Base-by-base conservation (phyloP, 1,140 invertebrate genomes). In the Odontomachus brunneus region DNA sequence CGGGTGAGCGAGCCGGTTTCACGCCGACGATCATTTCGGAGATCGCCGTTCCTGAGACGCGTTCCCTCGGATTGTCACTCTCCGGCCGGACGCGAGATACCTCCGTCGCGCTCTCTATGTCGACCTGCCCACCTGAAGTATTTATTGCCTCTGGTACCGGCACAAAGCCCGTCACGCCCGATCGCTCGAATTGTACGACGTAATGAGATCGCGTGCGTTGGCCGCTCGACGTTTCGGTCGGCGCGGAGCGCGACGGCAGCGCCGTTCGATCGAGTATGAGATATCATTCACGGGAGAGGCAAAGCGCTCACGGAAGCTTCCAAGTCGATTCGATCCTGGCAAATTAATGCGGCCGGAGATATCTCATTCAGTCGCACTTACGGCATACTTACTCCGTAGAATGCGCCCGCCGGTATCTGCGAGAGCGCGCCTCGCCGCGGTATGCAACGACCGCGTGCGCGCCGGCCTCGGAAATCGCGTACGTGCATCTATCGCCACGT, bases 291-390 rank as follows among this genome's bases (percentile, higher is more conserved):
- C 83, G 53, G 65, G 44, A 73, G 24, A 73, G 24, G 73, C 59
- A 83, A 76, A 84, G 72, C 65, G 81, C 72, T 84, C 82, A 53
- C 89, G 85, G 88, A 86, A 90, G 89, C 89, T 72, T 82, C 84
- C 38, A 76, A 71, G 67, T 81, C 83, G 87, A 89, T 89, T 87
- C 80, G 84, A 90, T 89, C 84, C 86, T 90, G 89, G 90, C 88
- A 90, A 90, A 91, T 91, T 90, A 91, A 91, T 91, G 82, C 84
- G 48, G 75, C 67, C 49, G 60, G 74, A 71, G 84, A 90, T 90
- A 84, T 89, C 87, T 90, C 83, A 89, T 89, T 89, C 81, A 85
- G 73, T 49, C 80, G 62, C 74, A 71, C 81, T 87, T 87, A 71
- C 69, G 26, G 48, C 72, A 69, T 57, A 78, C 85, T 87, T 74